phyloP scores from a whole-genome alignment of 2,797 vertebrate genomes.

The Peromyscus attwateri region DNA sequence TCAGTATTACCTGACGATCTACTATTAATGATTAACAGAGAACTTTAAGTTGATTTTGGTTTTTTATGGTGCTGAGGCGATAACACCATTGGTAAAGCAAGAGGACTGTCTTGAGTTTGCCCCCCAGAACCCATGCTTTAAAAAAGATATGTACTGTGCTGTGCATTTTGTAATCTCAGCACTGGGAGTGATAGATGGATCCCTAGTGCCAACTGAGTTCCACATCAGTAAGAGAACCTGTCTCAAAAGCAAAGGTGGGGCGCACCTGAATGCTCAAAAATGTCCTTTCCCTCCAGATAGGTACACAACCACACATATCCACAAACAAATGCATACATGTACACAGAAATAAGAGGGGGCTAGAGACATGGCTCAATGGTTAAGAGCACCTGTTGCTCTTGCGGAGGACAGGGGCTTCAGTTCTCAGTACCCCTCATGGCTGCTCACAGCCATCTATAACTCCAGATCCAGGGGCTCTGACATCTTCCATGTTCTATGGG shows the following conservation, averaged over 20 bases:
- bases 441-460: neutral
- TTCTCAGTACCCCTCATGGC: neutral
- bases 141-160: neutral
- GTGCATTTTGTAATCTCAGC: neutral
- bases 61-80: too few relatives aligned
- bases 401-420: neutral
- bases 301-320: neutral
- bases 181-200: neutral
- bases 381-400: neutral
- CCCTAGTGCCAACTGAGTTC: neutral
- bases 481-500: neutral
- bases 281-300: neutral
- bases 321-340: neutral
- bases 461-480: neutral
- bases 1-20: neutral
- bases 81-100: neutral
- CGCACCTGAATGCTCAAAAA: neutral
- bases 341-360: neutral
- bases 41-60: neutral
- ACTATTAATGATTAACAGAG: neutral
- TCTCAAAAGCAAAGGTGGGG: neutral
- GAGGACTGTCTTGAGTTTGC: neutral
- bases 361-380: neutral
- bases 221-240: neutral
- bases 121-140: neutral